These are phyloP conservation scores for Nomada hirtipes DNA, from an alignment of 2,888 invertebrate genomes.

Conservation along the genomic window DNA sequence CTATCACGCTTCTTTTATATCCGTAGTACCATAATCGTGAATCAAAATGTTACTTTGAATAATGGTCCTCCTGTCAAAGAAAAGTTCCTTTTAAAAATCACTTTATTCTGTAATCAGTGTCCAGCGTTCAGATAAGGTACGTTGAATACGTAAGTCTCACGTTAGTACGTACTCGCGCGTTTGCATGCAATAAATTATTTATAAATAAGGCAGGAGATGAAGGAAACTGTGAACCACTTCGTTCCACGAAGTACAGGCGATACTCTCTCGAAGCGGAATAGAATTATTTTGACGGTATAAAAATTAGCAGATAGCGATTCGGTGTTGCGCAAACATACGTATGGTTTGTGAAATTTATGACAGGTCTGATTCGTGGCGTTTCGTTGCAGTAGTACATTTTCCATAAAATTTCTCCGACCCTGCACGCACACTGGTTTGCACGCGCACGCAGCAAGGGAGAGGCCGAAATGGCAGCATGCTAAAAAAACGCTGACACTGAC, in stretches of 20 bases:
- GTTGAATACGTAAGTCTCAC: background rate
- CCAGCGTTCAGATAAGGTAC: slow-evolving; percentile 10
- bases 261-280: background rate
- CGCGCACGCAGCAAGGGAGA: slow-evolving; percentile 58
- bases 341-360: slow-evolving; percentile 36
- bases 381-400: slow-evolving; percentile 23
- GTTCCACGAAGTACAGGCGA: too few relatives aligned
- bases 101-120: slow-evolving; percentile 8
- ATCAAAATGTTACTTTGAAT: background rate
- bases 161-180: background rate
- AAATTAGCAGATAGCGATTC: slow-evolving; percentile 44
- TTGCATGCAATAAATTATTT: slow-evolving; percentile 40
- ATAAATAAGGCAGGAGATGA: background rate
- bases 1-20: background rate
- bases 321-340: slow-evolving; percentile 20
- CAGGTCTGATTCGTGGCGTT: slow-evolving; percentile 19
- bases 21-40: background rate
- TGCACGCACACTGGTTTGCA: slow-evolving; percentile 36
- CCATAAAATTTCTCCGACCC: slow-evolving; percentile 33
- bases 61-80: background rate
- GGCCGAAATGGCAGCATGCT: slow-evolving; percentile 71
- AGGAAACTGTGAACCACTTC: background rate
- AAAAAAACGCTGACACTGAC: slow-evolving; percentile 72
- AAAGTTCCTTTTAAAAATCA: background rate
- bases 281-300: slow-evolving; percentile 24